Base-by-base conservation (phyloP, 2,888 invertebrate species). In the Orchestes rusci region DNA sequence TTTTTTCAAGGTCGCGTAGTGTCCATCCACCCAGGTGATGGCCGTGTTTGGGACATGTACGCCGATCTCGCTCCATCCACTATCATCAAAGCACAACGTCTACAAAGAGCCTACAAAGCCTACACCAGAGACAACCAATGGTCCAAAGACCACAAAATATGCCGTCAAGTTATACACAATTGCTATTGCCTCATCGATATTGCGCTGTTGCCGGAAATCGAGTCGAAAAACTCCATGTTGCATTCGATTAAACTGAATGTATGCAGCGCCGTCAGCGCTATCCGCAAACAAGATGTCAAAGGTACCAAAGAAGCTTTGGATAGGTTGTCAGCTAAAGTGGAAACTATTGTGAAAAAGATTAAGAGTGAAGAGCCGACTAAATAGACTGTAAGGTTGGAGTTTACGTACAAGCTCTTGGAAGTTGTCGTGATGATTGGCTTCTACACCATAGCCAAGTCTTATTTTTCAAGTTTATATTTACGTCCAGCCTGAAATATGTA, bases 31-130 rank as follows among this genome's bases (percentile, higher is more conserved):
- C 76, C 77, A 35, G 82, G 79, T 53, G 81, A 84, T 58, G 77
- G 83, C 0, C 75, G 80, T 45, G 64, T 92, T 4, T 94, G 93
- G 94, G 79, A 82, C 59, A 63, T 89, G 46, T 90, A 93, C 58
- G 84, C 89, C 0, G 73, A 82, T 54, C 64, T 89, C 46, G 79
- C 82, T 16, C 72, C 77, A 1, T 74, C 75, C 1, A 68, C 73
- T 12, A 60, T 79, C 16, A 66, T 79, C 17, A 74, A 73, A 54
- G 77, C 78, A 1, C 86, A 89, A 59, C 79, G 84, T 46, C 71
- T 91, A 15, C 80, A 88, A 53, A 80, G 84, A 62, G 83, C 89
- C 0, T 84, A 86, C 61, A 76, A 82, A 39, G 81, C 82, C 0
- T 67, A 62, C 45, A 81, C 82, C 20, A 81, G 82, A n/a, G 79